Evolutionary conservation across 1,140 invertebrate species (phyloP).

Genomic region (Aphis gossypii): DNA sequence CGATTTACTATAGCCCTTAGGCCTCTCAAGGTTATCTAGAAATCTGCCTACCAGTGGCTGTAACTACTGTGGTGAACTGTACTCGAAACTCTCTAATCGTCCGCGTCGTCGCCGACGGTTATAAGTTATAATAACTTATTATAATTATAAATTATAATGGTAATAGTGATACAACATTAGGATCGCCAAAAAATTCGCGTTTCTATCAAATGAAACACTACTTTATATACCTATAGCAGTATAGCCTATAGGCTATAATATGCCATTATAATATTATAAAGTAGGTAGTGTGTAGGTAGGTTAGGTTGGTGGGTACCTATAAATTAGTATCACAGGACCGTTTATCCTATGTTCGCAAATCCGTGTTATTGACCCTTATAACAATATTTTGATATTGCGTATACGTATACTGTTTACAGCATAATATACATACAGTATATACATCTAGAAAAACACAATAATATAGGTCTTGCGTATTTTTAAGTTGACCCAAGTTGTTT

Average conservation of each 20-base stretch:
- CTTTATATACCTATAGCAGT: not conserved
- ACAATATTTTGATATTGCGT: not conserved
- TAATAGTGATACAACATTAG: not conserved
- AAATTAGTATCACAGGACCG: not conserved
- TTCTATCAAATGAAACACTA: not conserved
- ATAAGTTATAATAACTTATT: not conserved
- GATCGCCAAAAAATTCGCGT: constrained; percentile 10
- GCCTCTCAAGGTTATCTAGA: constrained; percentile 1
- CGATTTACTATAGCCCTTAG: not conserved
- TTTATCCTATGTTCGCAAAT: not conserved
- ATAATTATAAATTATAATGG: not conserved
- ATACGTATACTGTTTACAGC: not conserved
- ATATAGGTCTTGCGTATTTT: not conserved
- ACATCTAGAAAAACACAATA: not conserved
- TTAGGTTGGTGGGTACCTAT: not conserved
- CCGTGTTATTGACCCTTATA: not conserved
- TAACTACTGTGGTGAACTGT: not conserved
- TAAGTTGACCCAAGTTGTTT: not conserved
- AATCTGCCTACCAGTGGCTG: not conserved
- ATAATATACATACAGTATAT: not conserved
- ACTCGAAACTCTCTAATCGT: constrained; percentile 2
- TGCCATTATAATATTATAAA: not conserved
- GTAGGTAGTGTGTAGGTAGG: not conserved
- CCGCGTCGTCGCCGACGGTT: not conserved
- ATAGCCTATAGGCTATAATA: not conserved